Conservation (phyloP, 2,888 invertebrate genomes). For the Andricus quercusramuli region DNA sequence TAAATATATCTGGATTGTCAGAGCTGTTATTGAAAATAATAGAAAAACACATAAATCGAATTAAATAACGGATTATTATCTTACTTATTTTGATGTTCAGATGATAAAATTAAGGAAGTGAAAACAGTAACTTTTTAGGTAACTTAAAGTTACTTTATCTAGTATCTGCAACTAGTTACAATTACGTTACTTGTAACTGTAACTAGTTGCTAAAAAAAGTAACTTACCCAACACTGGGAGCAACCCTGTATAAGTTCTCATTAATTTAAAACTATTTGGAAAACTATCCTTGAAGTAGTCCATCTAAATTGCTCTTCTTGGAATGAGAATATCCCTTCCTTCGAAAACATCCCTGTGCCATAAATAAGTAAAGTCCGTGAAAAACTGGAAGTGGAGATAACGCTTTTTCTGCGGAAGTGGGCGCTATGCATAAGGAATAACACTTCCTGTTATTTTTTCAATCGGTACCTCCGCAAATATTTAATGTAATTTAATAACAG, state of each 20-base stretch:
- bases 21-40: no score
- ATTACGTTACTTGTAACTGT: no score
- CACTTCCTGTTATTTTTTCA: slow-evolving; percentile 6
- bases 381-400: not conserved
- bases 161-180: no score
- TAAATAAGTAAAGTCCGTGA: not conserved
- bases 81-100: no score
- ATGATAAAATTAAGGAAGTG: no score
- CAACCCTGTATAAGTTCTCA: not conserved
- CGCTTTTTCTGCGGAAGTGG: not conserved
- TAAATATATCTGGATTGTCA: no score
- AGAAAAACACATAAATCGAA: no score
- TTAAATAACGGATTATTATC: no score
- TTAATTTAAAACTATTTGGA: not conserved
- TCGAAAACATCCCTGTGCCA: not conserved
- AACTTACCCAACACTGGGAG: no score
- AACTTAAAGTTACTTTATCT: no score
- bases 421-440: slow-evolving; percentile 14
- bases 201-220: no score
- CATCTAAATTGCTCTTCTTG: not conserved
- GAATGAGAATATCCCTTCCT: not conserved
- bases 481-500: slow-evolving; percentile 41
- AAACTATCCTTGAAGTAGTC: not conserved
- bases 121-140: no score
- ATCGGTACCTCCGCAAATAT: slow-evolving; percentile 21